These are phyloP conservation scores for Hydractinia symbiolongicarpus DNA, from an alignment of 30 jellyfish, hydroid and myxozoan genomes.

Conservation along the genomic window DNA sequence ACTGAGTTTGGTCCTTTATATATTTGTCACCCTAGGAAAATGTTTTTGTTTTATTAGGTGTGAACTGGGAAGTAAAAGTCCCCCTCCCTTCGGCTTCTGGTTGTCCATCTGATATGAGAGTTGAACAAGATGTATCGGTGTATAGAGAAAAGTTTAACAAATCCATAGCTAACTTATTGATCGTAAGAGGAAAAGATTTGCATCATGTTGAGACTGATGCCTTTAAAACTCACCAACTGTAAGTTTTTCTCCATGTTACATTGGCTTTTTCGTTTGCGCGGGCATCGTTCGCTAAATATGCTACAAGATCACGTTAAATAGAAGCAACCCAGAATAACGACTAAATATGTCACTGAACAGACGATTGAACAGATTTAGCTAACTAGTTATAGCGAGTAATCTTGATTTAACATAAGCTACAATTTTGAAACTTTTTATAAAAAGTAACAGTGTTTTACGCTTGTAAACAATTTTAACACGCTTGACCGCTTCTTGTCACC, in stretches of 20 bases:
- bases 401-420: too few relatives aligned
- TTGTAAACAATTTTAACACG: not conserved
- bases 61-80: constrained; percentile 73
- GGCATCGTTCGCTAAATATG: too few relatives aligned
- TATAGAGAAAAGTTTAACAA: constrained; percentile 38
- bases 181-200: constrained; percentile 79
- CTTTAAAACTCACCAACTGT: constrained; percentile 42
- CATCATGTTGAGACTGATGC: constrained; percentile 25
- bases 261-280: not conserved
- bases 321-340: too few relatives aligned
- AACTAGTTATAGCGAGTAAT: too few relatives aligned
- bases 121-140: not conserved
- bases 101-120: not conserved
- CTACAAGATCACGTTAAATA: too few relatives aligned
- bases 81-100: constrained; percentile 34
- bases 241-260: constrained; percentile 26
- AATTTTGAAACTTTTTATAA: too few relatives aligned
- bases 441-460: too few relatives aligned
- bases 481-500: not conserved
- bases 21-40: not conserved
- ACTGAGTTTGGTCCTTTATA: too few relatives aligned
- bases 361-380: too few relatives aligned
- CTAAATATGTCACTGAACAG: too few relatives aligned
- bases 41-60: constrained; percentile 44
- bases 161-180: constrained; percentile 64